Conservation (phyloP, 2,888 invertebrate genomes). For the Calliopum simillimum region DNA sequence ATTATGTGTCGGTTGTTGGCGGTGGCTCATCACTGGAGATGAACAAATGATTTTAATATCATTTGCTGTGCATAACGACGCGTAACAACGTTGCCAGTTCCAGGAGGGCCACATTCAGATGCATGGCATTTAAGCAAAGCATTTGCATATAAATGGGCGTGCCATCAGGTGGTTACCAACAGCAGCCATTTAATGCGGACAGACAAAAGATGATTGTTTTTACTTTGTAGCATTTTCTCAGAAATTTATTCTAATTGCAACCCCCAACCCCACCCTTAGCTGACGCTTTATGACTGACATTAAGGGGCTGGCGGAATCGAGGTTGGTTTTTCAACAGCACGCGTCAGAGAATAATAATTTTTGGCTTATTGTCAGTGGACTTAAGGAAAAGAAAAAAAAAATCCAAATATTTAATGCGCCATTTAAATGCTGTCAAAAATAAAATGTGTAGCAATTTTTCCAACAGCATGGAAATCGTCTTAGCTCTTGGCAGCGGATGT, state of each 20-base stretch:
- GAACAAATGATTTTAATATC: constrained; percentile 62
- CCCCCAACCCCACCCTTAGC: too few relatives aligned
- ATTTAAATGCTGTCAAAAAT: neutral
- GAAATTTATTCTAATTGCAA: constrained; percentile 27
- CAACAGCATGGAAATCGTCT: neutral
- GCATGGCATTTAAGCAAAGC: neutral
- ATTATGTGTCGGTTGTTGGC: constrained; percentile 54
- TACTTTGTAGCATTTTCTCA: neutral
- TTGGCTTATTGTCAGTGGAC: neutral
- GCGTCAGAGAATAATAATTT: constrained; percentile 6
- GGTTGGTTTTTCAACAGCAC: too few relatives aligned
- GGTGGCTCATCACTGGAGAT: constrained; percentile 44
- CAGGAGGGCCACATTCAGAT: neutral
- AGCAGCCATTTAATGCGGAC: neutral
- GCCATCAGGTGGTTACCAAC: constrained; percentile 53
- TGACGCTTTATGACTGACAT: neutral
- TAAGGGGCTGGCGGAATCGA: neutral
- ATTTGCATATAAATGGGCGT: constrained; percentile 65
- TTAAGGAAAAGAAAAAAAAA: neutral
- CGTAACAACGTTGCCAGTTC: constrained; percentile 49
- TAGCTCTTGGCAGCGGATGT: constrained; percentile 5
- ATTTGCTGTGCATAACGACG: constrained; percentile 62
- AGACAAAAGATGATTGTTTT: constrained; percentile 39
- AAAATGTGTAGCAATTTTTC: neutral
- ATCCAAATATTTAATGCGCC: constrained; percentile 23